A percentile compares a stretch with the other conserved stretches of the same genome.
phyloP scores from a whole-genome alignment of 1,140 invertebrate species.

The Oncopodura yosiiana region DNA sequence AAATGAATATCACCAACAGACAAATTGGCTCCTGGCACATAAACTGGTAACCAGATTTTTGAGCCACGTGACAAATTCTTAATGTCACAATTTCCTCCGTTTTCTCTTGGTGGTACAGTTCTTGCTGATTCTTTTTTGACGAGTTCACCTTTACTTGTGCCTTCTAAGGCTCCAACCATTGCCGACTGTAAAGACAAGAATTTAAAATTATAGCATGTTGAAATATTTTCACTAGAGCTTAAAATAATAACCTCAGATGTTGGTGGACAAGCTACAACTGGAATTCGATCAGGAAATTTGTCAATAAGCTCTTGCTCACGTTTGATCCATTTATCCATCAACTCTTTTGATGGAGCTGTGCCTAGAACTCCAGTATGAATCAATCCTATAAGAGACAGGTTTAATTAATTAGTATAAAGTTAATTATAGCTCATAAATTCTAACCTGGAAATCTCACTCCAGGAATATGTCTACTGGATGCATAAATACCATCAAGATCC shows the following conservation, averaged over 20 bases:
- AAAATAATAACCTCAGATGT: no score
- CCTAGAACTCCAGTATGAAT: constrained; percentile 9
- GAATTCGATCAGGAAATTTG: background rate
- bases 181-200: no score
- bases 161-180: background rate
- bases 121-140: background rate
- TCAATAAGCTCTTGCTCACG: background rate
- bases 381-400: background rate
- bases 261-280: background rate
- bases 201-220: no score
- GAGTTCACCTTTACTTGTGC: background rate
- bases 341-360: background rate
- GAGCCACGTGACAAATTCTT: constrained; percentile 7
- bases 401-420: no score
- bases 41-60: constrained; percentile 8
- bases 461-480: constrained; percentile 7
- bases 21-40: constrained; percentile 12
- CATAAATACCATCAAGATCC: constrained; percentile 14
- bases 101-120: constrained; percentile 8
- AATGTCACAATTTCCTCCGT: constrained; percentile 13
- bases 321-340: constrained; percentile 6
- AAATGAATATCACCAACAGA: constrained; percentile 11
- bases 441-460: constrained; percentile 8
- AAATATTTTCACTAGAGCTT: no score
- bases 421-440: no score